These are phyloP conservation scores for Premnoplex brunnescens DNA, from an alignment of 2,797 vertebrate genomes.

Conservation along the genomic window DNA sequence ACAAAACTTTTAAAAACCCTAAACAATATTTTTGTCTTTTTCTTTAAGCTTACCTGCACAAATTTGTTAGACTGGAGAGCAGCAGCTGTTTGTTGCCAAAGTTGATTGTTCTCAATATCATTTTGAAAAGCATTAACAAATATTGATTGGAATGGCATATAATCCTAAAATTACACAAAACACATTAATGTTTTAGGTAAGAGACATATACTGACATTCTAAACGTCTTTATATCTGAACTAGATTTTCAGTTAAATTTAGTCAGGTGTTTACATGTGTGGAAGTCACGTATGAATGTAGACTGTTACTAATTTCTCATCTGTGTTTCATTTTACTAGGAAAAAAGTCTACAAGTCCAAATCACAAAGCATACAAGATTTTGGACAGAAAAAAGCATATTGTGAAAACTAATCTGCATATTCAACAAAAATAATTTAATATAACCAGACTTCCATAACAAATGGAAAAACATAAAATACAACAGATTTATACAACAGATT, in stretches of 20 bases:
- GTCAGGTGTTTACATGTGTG: background rate
- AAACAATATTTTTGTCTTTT: background rate
- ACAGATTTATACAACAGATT: too few relatives aligned
- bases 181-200: background rate
- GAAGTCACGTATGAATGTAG: background rate
- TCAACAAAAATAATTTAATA: background rate
- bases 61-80: slow-evolving; percentile 95
- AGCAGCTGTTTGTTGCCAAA: slow-evolving; percentile 88
- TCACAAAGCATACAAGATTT: background rate
- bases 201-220: background rate
- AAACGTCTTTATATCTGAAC: background rate
- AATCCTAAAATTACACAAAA: slow-evolving; percentile 82
- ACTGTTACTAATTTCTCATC: background rate
- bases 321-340: background rate
- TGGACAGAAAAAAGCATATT: background rate
- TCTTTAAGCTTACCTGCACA: slow-evolving; percentile 84
- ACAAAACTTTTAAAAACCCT: background rate
- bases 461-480: background rate
- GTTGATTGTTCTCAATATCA: slow-evolving; percentile 89
- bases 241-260: background rate
- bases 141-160: slow-evolving; percentile 93
- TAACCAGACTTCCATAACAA: background rate
- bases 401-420: background rate
- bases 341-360: background rate
- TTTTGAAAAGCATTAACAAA: slow-evolving; percentile 91